These are phyloP conservation scores for Ictalurus furcatus DNA, from an alignment of 2,113 vertebrate species.

Conservation along the genomic window DNA sequence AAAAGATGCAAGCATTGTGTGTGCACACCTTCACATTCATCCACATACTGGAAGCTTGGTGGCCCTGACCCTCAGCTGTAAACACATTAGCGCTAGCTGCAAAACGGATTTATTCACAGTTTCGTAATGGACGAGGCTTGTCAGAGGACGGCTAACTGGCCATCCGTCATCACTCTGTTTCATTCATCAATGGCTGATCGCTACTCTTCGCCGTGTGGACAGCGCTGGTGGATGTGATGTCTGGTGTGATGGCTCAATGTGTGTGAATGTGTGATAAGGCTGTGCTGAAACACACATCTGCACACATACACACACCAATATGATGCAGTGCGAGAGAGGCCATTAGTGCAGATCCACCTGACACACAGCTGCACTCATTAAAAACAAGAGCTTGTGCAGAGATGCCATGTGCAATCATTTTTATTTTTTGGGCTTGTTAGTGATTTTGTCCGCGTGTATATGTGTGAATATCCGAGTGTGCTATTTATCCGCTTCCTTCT, in stretches of 20 bases:
- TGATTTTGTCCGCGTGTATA: neutral
- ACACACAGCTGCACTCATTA: conserved; percentile 14
- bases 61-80: conserved; percentile 56
- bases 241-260: conserved; percentile 65
- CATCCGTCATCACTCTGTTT: conserved; percentile 68
- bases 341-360: neutral
- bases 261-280: conserved; percentile 61
- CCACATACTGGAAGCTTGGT: conserved; percentile 17
- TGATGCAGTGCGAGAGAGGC: neutral
- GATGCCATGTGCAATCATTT: conserved; percentile 20
- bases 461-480: neutral
- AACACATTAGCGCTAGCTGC: conserved; percentile 57
- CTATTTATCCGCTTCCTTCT: neutral
- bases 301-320: neutral
- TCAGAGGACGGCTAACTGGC: conserved; percentile 60
- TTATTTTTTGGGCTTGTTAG: conserved; percentile 11
- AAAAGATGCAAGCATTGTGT: neutral
- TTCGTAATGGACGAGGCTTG: conserved; percentile 67
- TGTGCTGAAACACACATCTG: conserved; percentile 34
- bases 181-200: conserved; percentile 64
- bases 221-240: conserved; percentile 50
- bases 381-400: neutral
- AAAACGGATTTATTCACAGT: conserved; percentile 70
- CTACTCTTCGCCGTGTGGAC: conserved; percentile 46
- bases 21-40: conserved; percentile 18